Conservation (phyloP, 2,113 vertebrate genomes). For the Apodemus speciosus region DNA sequence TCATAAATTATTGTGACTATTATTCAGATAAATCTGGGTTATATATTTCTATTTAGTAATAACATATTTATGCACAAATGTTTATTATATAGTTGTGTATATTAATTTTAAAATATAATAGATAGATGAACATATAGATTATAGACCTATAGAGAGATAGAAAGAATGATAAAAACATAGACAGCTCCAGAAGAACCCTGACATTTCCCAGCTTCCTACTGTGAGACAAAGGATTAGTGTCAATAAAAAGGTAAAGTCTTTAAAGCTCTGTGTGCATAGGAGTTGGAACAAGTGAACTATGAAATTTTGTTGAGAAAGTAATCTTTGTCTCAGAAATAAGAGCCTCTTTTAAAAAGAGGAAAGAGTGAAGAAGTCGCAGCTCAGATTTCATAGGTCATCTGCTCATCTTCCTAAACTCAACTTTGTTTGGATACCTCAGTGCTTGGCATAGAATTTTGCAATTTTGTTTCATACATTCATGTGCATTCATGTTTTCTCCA, state of each 20-base stretch:
- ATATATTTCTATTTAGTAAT: not conserved
- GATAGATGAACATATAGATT: too few species aligned
- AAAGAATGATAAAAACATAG: too few species aligned
- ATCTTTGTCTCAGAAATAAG: too few species aligned
- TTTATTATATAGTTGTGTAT: not conserved
- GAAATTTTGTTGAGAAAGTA: not conserved
- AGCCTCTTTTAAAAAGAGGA: not conserved
- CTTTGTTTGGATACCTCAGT: not conserved
- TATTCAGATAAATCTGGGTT: not conserved
- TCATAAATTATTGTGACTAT: not conserved
- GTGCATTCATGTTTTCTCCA: not conserved
- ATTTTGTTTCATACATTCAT: not conserved
- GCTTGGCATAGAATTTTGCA: not conserved
- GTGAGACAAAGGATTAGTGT: not conserved
- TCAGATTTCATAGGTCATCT: not conserved
- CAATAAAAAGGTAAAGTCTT: not conserved
- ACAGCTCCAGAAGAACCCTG: not conserved
- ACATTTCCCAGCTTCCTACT: not conserved
- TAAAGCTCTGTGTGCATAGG: not conserved
- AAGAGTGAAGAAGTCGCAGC: not conserved
- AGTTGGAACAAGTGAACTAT: not conserved
- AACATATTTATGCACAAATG: constrained; percentile 1
- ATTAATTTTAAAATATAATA: not conserved
- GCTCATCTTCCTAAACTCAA: not conserved
- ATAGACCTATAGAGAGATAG: too few species aligned